Conservation (phyloP, 2,888 invertebrate genomes). For the Carcina quercana region DNA sequence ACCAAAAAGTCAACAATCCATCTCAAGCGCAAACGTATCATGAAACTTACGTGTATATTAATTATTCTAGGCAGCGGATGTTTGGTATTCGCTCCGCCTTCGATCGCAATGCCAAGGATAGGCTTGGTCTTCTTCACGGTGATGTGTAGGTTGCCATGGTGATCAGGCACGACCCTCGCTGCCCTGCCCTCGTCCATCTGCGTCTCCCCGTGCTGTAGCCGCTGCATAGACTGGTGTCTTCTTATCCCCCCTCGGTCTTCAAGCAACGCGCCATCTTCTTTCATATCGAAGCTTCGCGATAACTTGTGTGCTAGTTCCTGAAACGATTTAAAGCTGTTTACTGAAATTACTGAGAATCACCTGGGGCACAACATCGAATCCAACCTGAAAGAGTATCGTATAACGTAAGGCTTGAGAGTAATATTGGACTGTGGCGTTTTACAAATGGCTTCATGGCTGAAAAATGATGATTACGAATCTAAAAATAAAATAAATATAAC, state of each 20-base stretch:
- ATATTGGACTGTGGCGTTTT: no score
- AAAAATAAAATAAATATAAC: no score
- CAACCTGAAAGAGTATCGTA: no score
- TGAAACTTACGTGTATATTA: constrained; percentile 91
- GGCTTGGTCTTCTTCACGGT: constrained; percentile 95
- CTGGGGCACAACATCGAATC: no score
- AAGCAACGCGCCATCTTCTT: constrained; percentile 84
- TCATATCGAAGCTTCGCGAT: constrained; percentile 91
- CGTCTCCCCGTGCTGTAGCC: constrained; percentile 77
- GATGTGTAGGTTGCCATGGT: constrained; percentile 91
- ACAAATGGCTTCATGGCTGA: no score
- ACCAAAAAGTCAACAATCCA: no score
- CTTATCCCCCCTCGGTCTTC: constrained; percentile 79
- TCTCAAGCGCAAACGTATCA: no score
- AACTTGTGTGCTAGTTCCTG: constrained; percentile 92
- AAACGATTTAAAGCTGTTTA: no score
- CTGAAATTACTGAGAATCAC: no score
- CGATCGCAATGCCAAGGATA: constrained; percentile 96
- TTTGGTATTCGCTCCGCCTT: constrained; percentile 97
- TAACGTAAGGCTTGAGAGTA: no score
- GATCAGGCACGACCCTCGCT: constrained; percentile 85
- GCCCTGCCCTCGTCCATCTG: constrained; percentile 64
- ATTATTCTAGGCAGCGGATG: constrained; percentile 96
- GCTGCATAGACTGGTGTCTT: constrained; percentile 85
- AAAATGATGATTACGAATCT: no score